Evolutionary conservation across 2,888 invertebrate species (phyloP), one percentile per base, ranked within the genome.

Genomic region (Alcis repandata): DNA sequence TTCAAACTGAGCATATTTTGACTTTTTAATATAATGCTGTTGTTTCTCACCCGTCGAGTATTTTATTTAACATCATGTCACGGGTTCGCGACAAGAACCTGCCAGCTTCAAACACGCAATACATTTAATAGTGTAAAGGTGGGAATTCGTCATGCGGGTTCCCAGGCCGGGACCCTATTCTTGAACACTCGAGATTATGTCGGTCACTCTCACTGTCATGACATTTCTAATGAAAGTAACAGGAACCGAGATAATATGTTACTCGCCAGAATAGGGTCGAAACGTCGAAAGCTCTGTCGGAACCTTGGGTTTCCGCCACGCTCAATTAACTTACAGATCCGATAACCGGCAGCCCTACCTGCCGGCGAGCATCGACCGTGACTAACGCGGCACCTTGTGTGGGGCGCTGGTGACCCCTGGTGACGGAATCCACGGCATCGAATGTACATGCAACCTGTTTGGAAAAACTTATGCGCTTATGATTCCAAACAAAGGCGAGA

Each of bases 271-370:
- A n/a, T n/a, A 57, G 52, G 57, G 45, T 13, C 27, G 40, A 38
- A 38, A 51, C 51, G 36, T 36, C 2, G 51, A 36, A 49, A 32
- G 33, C 38, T 19, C 7, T 27, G 20, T 51, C 19, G 51, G 20
- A 20, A 20, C 15, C 36, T 33, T 33, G 49, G 48, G 49, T 43
- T 51, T 15, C 54, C 20, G 51, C 17, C 54, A 45, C 45, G 62
- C 36, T 51, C 56, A 51, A 63, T 63, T 63, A 63, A 57, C 57
- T 38, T 10, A 51, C 62, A 63, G 45, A 57, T 63, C 58, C 40
- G 58, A 58, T 63, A 58, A 52, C 33, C 38, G 63, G 46, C 52
- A 36, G 13, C 62, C 51, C 52, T 45, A 46, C 51, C 51, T 51
- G 41, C 38, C 46, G 46, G 32, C 19, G 32, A 19, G 49, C 49